These are phyloP conservation scores for Scatophagus argus DNA, from an alignment of 2,113 vertebrate genomes.

Conservation along the genomic window DNA sequence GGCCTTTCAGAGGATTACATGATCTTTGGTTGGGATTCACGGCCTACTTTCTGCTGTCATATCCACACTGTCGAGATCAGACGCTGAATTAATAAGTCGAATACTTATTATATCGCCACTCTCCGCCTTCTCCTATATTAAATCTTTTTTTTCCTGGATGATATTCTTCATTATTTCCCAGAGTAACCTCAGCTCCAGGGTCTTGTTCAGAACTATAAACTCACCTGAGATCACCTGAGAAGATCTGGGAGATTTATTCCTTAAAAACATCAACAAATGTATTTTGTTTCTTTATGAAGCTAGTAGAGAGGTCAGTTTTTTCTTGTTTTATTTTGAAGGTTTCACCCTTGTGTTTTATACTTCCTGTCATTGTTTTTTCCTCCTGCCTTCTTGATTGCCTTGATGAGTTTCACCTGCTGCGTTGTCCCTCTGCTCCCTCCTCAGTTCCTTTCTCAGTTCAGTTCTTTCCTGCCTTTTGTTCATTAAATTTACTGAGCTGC, in stretches of 20 bases:
- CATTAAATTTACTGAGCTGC: too few relatives aligned
- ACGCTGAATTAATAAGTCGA: conserved; percentile 41
- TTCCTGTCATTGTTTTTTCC: too few relatives aligned
- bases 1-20: conserved; percentile 45
- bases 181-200: not conserved
- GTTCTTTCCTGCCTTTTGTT: too few relatives aligned
- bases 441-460: too few relatives aligned
- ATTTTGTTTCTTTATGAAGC: not conserved
- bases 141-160: not conserved
- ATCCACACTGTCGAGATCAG: conserved; percentile 35
- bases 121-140: conserved; percentile 1
- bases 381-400: too few relatives aligned
- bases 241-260: not conserved
- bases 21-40: conserved; percentile 25
- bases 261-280: not conserved
- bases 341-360: too few relatives aligned
- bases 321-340: too few relatives aligned
- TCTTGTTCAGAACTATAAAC: not conserved
- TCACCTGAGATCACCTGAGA: not conserved
- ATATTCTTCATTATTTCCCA: not conserved
- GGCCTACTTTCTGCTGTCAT: conserved; percentile 58
- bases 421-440: too few relatives aligned
- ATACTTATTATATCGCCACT: not conserved
- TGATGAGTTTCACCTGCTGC: too few relatives aligned
- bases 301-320: too few relatives aligned